phyloP scores from a whole-genome alignment of 2,113 vertebrate genomes.

The Sterrhoptilus dennistouni region DNA sequence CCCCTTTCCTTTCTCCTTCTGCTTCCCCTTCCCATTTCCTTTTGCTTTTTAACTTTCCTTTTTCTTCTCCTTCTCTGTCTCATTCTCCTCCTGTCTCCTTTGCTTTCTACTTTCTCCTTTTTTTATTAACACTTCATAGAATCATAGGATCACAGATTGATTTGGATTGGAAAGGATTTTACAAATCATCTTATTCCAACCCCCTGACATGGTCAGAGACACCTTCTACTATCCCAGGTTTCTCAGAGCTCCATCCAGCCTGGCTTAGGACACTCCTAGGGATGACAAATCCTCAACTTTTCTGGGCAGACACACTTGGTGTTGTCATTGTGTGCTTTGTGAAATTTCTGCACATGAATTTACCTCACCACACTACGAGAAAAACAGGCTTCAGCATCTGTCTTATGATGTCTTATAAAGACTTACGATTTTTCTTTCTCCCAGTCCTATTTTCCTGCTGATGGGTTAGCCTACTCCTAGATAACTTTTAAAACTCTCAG shows the following conservation, averaged over 20 bases:
- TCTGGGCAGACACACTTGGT: not conserved
- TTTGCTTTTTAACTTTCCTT: not conserved
- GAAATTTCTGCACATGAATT: not conserved
- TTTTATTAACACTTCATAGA: not conserved
- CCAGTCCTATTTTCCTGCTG: not conserved
- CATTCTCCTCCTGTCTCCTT: too few species aligned
- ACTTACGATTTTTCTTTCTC: not conserved
- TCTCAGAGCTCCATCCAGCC: not conserved
- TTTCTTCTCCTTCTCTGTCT: not conserved
- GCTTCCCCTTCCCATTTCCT: not conserved
- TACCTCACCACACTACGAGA: not conserved
- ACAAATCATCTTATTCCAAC: not conserved
- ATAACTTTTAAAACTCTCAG: slow-evolving; percentile 31
- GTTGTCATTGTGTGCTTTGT: not conserved
- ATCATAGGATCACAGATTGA: not conserved
- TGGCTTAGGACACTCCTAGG: not conserved
- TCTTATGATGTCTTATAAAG: not conserved
- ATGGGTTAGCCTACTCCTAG: not conserved
- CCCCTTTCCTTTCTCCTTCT: not conserved
- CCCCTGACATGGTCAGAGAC: not conserved
- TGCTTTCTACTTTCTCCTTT: not conserved
- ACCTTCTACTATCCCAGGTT: not conserved
- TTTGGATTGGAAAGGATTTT: not conserved
- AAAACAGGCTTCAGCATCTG: not conserved
- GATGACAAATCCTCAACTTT: not conserved